These are phyloP conservation scores for Pao palembangensis DNA, from an alignment of 2,113 vertebrate species.

Conservation along the genomic window DNA sequence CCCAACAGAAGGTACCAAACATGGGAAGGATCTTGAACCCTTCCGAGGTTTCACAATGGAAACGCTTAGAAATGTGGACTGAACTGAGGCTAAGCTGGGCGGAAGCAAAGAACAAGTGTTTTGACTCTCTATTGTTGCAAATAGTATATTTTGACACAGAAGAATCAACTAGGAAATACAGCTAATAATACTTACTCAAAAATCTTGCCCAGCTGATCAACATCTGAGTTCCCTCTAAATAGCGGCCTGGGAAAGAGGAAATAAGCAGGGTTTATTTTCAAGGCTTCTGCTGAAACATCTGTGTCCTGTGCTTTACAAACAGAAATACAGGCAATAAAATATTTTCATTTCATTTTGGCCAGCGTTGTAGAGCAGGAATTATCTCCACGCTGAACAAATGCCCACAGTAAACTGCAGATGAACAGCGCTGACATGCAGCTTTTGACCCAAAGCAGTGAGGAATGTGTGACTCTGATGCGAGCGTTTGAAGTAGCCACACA, in stretches of 20 bases:
- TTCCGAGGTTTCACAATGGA: no score
- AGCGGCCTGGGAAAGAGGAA: slow-evolving; percentile 82
- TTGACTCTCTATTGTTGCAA: neutral
- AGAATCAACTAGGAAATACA: neutral
- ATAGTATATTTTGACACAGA: neutral
- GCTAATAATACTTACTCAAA: slow-evolving; percentile 88
- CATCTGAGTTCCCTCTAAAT: slow-evolving; percentile 96
- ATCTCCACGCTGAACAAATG: neutral
- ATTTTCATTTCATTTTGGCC: neutral
- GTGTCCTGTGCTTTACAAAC: neutral
- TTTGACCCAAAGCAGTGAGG: slow-evolving; percentile 26
- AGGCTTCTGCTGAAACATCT: slow-evolving; percentile 11
- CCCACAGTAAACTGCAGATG: slow-evolving; percentile 8
- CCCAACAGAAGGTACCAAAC: no score
- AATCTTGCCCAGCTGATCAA: slow-evolving; percentile 98
- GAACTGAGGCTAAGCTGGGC: no score
- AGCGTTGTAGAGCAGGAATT: neutral
- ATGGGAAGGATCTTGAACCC: no score
- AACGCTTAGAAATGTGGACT: no score
- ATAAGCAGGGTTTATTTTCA: slow-evolving; percentile 18
- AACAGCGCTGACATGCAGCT: slow-evolving; percentile 16
- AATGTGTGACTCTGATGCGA: slow-evolving; percentile 52
- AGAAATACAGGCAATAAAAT: neutral
- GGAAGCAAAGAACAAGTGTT: neutral
- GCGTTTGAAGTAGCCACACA: slow-evolving; percentile 47